Base-by-base conservation (phyloP, 2,888 invertebrate species). In the Sminthurides aquaticus region DNA sequence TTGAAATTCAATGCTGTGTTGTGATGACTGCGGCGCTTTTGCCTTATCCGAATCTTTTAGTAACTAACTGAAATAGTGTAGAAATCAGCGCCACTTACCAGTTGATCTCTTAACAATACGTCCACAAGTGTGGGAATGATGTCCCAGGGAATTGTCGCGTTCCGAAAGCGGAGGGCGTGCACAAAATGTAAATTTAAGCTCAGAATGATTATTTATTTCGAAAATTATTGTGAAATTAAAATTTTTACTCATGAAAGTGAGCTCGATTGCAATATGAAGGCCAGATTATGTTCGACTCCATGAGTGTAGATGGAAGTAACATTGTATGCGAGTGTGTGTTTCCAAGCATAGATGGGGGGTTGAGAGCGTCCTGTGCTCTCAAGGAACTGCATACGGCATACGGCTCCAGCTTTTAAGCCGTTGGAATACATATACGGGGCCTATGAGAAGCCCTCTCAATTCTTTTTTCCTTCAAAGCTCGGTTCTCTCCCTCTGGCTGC, bases 31-130 rank as follows among this genome's bases (percentile, higher is more conserved):
- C 24, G 43, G 59, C 59, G 59, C 59, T 59, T 48, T 52, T 52
- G 49, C 11, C 52, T 52, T 25, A 27, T 20, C 24, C 60, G 60
- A 60, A 25, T 5, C 52, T 52, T 52, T 52, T 52, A 20, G 52
- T 20, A 52, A 49, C 27, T 2, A 25, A 28, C 27, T 27, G 29
- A 55, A 29, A 52, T 28, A 61, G 22, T 5, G 22, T n/a, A 56
- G n/a, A 62, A 62, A 56, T 56, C 68, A 69, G 67, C 70, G 71
- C 70, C 71, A 70, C 69, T 69, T 67, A 71, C 71, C 68, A 66
- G 64, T 24, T 28, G 56, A 55, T 62, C 55, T 20, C 52, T 56
- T 49, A 62, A 62, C 62, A 62, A 62, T 62, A 34, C 15, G 8
- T 15, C 5, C 5, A 34, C 5, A 5, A 11, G 43, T 34, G 43